Evolutionary conservation across 2,888 invertebrate genomes (phyloP).

Genomic region (Sarcophaga rosellei): DNA sequence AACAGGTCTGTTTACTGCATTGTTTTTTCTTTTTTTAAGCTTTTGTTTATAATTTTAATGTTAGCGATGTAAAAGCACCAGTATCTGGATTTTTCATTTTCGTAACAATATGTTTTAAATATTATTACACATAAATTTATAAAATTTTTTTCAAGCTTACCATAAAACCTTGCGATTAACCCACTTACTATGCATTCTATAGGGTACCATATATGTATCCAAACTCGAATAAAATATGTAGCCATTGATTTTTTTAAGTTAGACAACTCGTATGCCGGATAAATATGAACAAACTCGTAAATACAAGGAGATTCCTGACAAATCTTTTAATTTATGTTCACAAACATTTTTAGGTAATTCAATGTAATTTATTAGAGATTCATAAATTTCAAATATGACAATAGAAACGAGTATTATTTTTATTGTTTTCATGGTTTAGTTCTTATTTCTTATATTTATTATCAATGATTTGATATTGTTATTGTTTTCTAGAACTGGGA

Average conservation of each 20-base stretch:
- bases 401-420: slow-evolving; percentile 41
- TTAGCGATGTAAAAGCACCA: no score
- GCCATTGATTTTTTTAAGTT: not conserved
- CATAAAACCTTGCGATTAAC: no score
- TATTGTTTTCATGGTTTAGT: not conserved
- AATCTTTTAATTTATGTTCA: slow-evolving; percentile 62
- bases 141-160: no score
- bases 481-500: not conserved
- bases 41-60: no score
- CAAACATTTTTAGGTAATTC: slow-evolving; percentile 54
- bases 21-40: no score
- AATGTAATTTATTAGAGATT: slow-evolving; percentile 51
- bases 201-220: no score
- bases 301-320: slow-evolving; percentile 32
- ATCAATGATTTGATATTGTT: not conserved
- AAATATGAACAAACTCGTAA: slow-evolving; percentile 3
- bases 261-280: not conserved
- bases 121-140: no score
- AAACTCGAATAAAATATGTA: no score
- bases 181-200: no score
- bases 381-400: slow-evolving; percentile 59
- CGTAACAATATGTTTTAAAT: no score
- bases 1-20: no score
- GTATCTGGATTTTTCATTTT: no score
- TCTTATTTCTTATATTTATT: not conserved